A percentile compares a stretch with the other conserved stretches of the same genome.
Evolutionary conservation across 2,113 vertebrate genomes (phyloP).

Genomic region (Hypocryptadius cinnamomeus): DNA sequence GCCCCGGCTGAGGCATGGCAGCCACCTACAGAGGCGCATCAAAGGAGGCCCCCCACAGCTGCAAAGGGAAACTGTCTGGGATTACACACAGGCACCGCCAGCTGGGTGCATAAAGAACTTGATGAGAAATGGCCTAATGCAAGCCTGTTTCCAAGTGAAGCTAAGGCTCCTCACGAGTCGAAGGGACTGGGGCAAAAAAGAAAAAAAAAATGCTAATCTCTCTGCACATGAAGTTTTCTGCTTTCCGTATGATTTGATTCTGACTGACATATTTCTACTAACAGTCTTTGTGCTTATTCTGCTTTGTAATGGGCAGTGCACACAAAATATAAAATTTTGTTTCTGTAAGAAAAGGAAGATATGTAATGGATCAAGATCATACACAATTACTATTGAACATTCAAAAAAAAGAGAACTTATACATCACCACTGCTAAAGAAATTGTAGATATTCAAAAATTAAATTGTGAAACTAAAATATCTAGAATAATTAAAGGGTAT

Average conservation of each 20-base stretch:
- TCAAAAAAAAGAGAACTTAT: neutral
- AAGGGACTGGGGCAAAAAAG: neutral
- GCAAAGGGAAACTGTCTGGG: constrained; percentile 49
- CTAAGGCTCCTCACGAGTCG: neutral
- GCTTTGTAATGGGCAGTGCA: neutral
- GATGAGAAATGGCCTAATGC: constrained; percentile 19
- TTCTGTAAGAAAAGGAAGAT: neutral
- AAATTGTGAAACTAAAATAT: neutral
- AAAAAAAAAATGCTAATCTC: neutral
- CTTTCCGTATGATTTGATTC: neutral
- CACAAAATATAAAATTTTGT: neutral
- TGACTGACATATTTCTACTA: neutral
- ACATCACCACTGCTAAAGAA: neutral
- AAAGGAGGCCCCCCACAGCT: constrained; percentile 50
- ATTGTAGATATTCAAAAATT: neutral
- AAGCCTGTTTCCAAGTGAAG: neutral
- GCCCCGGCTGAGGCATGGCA: neutral
- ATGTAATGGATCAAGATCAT: neutral
- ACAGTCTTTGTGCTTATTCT: neutral
- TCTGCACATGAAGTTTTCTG: neutral
- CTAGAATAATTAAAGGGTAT: neutral
- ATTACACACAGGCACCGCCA: constrained; percentile 32
- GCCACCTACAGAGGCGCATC: constrained; percentile 46
- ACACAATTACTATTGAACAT: neutral
- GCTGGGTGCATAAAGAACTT: constrained; percentile 42